Conservation (phyloP, 2,888 invertebrate species). For the Brenthis ino region DNA sequence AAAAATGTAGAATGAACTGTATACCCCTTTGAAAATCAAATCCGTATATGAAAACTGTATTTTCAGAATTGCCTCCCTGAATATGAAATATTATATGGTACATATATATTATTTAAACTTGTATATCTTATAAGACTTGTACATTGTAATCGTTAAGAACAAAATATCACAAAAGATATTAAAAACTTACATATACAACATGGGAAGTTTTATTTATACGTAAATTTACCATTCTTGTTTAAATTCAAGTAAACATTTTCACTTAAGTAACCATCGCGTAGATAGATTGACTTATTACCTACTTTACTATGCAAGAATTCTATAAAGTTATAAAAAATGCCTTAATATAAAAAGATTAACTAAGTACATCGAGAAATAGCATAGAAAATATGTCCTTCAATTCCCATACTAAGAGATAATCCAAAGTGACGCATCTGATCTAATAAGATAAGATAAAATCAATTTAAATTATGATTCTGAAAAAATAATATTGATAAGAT, state of each 20-base stretch:
- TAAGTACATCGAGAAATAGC: too few relatives aligned
- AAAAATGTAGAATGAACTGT: conserved; percentile 51
- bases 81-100: conserved; percentile 59
- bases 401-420: conserved; percentile 6
- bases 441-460: conserved; percentile 13
- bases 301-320: too few relatives aligned
- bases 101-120: conserved; percentile 62
- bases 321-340: too few relatives aligned
- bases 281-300: too few relatives aligned
- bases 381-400: background rate
- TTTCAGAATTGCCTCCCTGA: conserved; percentile 57
- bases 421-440: conserved; percentile 7
- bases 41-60: conserved; percentile 54
- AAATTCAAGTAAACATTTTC: background rate
- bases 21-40: conserved; percentile 57
- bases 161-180: conserved; percentile 71
- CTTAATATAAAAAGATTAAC: too few relatives aligned
- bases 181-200: conserved; percentile 58
- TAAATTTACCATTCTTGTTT: background rate
- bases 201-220: conserved; percentile 42
- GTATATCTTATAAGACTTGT: conserved; percentile 72
- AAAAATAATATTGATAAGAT: conserved; percentile 23
- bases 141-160: conserved; percentile 75
- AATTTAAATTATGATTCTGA: conserved; percentile 18
- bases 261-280: too few relatives aligned